phyloP scores from a whole-genome alignment of 1,140 invertebrate species.

The Cotesia glomerata region DNA sequence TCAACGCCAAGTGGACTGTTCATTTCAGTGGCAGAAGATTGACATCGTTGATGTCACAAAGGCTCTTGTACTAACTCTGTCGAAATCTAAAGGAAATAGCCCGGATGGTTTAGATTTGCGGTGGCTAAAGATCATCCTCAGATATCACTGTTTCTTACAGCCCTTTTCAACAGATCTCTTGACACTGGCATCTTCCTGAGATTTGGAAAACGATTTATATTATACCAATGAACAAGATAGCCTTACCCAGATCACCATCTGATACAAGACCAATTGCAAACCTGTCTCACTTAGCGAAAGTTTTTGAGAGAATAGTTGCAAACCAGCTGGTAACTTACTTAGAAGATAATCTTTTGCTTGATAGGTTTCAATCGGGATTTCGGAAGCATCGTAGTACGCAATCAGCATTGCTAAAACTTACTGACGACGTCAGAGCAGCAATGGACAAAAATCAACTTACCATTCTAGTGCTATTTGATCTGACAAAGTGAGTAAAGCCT shows the following conservation, averaged over 20 bases:
- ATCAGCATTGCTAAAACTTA: background rate
- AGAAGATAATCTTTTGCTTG: background rate
- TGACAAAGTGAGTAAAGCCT: too few relatives aligned
- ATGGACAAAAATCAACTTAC: conserved; percentile 22
- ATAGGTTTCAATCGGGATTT: conserved; percentile 28
- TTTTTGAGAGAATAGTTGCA: conserved; percentile 13
- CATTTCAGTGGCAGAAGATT: too few relatives aligned
- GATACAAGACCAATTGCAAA: conserved; percentile 21
- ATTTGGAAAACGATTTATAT: too few relatives aligned
- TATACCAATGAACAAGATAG: background rate
- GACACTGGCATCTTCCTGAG: too few relatives aligned
- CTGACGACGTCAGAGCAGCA: background rate
- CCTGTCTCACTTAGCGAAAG: conserved; percentile 13
- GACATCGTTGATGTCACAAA: too few relatives aligned
- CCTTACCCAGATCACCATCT: background rate
- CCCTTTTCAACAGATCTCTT: too few relatives aligned
- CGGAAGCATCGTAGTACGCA: conserved; percentile 11
- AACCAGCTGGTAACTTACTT: background rate
- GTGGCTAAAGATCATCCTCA: too few relatives aligned
- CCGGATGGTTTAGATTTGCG: too few relatives aligned
- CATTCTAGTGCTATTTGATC: conserved; percentile 7
- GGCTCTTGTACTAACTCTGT: too few relatives aligned
- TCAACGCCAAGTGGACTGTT: too few relatives aligned
- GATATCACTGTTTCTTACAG: too few relatives aligned
- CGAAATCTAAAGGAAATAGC: too few relatives aligned